These are phyloP conservation scores for Saccostrea cuccullata DNA, from an alignment of 1,140 invertebrate species.

Conservation along the genomic window DNA sequence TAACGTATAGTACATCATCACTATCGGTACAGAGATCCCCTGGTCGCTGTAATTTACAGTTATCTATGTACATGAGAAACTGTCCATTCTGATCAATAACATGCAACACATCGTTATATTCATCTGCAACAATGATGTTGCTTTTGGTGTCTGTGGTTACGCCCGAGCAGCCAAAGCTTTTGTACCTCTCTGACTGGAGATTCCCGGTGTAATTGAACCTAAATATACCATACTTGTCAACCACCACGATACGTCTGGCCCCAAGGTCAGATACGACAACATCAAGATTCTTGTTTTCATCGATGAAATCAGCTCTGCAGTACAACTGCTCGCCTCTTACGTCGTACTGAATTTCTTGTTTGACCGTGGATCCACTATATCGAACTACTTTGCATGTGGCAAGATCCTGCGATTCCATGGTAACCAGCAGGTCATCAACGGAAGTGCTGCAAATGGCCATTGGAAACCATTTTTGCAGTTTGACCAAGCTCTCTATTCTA, in stretches of 20 bases:
- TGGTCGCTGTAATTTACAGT: background rate
- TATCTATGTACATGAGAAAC: background rate
- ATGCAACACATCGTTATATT: slow-evolving; percentile 2
- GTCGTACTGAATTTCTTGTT: slow-evolving; percentile 6
- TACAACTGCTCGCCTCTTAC: background rate
- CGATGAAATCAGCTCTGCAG: slow-evolving; percentile 8
- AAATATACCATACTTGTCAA: slow-evolving; percentile 9
- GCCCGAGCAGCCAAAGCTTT: background rate
- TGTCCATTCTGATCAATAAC: slow-evolving; percentile 1
- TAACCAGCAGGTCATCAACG: background rate
- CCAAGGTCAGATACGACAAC: slow-evolving; percentile 1
- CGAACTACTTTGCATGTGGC: background rate
- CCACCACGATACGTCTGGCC: background rate
- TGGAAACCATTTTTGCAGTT: background rate
- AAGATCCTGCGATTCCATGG: background rate
- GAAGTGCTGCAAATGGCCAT: background rate
- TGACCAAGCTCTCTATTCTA: background rate
- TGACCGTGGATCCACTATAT: background rate
- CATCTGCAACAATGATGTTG: background rate
- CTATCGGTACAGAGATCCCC: background rate
- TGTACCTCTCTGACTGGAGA: background rate
- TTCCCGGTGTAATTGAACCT: slow-evolving; percentile 13
- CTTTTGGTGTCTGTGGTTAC: background rate
- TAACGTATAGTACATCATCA: background rate
- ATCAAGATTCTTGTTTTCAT: background rate